Evolutionary conservation across 2,113 vertebrate species (phyloP).

Genomic region (Octodon degus): DNA sequence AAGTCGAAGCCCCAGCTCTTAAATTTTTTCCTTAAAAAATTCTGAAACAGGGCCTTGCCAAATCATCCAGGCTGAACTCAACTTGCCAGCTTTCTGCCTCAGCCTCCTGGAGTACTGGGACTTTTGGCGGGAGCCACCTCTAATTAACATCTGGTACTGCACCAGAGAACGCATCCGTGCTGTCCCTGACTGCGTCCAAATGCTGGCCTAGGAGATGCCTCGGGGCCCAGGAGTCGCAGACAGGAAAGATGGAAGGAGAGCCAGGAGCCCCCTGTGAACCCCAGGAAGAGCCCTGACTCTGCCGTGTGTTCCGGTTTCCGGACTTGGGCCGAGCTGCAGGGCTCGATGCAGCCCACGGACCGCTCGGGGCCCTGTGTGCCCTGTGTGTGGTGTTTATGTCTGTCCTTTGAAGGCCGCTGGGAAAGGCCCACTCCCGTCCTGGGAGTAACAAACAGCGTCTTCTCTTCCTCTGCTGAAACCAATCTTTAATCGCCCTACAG

Average conservation of each 20-base stretch:
- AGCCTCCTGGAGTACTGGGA: neutral
- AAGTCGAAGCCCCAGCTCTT: neutral
- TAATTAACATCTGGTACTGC: fast-evolving
- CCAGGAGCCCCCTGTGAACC: neutral
- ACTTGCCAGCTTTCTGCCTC: neutral
- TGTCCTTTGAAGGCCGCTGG: neutral
- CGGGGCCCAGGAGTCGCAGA: neutral
- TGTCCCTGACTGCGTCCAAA: neutral
- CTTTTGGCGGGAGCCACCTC: neutral
- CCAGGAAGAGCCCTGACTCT: neutral
- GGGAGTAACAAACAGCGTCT: conserved; percentile 74
- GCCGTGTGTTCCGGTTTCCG: too few species aligned
- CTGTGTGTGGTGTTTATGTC: neutral
- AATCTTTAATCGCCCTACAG: conserved; percentile 82
- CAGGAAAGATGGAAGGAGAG: neutral
- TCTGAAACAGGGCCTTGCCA: neutral
- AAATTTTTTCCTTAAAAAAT: neutral
- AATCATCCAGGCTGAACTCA: neutral
- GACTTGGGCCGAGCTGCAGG: neutral
- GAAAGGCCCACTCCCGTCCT: conserved; percentile 33
- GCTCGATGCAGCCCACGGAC: neutral
- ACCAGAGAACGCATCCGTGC: neutral
- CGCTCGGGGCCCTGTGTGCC: neutral
- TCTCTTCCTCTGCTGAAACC: conserved; percentile 82
- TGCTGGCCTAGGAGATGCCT: neutral